Evolutionary conservation across 2,113 vertebrate genomes (phyloP).

Genomic region (Dicrurus megarhynchus): DNA sequence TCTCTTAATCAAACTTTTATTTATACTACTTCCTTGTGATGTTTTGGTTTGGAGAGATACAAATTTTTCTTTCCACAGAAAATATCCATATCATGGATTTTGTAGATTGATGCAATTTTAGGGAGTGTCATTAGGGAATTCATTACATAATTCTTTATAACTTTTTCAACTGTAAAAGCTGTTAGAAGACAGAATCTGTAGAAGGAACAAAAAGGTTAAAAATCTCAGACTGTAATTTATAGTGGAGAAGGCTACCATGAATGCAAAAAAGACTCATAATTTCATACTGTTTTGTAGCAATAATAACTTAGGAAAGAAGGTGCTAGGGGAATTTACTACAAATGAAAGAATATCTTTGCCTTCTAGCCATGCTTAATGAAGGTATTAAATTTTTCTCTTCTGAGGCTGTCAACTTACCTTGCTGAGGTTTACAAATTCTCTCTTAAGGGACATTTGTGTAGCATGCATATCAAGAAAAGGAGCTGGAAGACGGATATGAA

Average conservation of each 20-base stretch:
- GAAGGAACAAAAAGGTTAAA: not conserved
- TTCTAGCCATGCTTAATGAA: constrained; percentile 33
- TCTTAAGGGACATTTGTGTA: not conserved
- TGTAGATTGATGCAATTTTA: not conserved
- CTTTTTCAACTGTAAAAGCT: not conserved
- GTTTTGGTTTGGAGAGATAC: not conserved
- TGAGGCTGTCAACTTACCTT: not conserved
- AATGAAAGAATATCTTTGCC: constrained; percentile 14
- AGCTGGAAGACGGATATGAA: not conserved
- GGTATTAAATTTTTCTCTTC: not conserved
- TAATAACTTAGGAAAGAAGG: not conserved
- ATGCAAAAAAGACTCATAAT: not conserved
- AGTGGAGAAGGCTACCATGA: not conserved
- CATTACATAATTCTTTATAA: not conserved
- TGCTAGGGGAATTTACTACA: not conserved
- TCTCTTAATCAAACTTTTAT: not conserved
- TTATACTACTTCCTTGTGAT: not conserved
- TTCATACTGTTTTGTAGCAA: not conserved
- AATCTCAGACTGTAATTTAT: not conserved
- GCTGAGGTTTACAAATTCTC: not conserved
- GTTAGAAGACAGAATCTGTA: not conserved
- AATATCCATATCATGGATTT: not conserved
- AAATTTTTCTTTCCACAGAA: not conserved
- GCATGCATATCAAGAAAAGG: not conserved
- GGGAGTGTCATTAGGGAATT: not conserved